phyloP scores from a whole-genome alignment of 2,888 invertebrate species.

The Ectemnius lituratus region DNA sequence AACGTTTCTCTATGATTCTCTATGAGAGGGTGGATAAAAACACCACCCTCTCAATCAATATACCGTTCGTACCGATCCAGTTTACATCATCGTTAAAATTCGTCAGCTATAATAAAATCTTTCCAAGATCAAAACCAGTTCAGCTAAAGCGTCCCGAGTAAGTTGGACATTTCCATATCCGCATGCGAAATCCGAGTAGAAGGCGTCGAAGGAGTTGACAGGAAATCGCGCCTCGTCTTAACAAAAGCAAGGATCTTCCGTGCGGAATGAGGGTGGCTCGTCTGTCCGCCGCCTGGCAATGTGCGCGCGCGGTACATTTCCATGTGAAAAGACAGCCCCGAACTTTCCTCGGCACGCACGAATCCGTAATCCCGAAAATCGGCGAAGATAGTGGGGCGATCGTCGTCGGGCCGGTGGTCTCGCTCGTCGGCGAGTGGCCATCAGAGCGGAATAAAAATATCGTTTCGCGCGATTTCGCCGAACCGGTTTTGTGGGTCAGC shows the following conservation, averaged over 20 bases:
- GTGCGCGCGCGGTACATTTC: constrained; percentile 23
- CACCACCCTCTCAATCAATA: no score
- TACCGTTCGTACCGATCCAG: no score
- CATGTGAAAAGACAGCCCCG: constrained; percentile 43
- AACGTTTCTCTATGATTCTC: no score
- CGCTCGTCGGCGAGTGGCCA: constrained; percentile 19
- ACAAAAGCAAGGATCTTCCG: constrained; percentile 8
- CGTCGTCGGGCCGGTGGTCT: neutral
- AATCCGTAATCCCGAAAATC: constrained; percentile 7
- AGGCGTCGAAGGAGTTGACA: neutral
- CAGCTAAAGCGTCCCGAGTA: no score
- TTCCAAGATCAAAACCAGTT: no score
- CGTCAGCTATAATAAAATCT: no score
- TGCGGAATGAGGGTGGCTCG: constrained; percentile 26
- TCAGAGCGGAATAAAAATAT: constrained; percentile 33
- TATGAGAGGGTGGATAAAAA: no score
- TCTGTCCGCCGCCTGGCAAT: constrained; percentile 16
- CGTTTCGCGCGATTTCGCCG: constrained; percentile 34
- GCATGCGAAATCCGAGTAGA: no score
- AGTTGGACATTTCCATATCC: no score
- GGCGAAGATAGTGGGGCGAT: neutral
- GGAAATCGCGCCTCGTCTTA: constrained; percentile 5
- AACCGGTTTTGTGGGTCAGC: constrained; percentile 44
- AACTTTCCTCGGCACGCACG: constrained; percentile 24
- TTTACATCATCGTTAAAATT: no score